Evolutionary conservation across 2,113 vertebrate genomes (phyloP).

Genomic region (Capricornis sumatraensis): DNA sequence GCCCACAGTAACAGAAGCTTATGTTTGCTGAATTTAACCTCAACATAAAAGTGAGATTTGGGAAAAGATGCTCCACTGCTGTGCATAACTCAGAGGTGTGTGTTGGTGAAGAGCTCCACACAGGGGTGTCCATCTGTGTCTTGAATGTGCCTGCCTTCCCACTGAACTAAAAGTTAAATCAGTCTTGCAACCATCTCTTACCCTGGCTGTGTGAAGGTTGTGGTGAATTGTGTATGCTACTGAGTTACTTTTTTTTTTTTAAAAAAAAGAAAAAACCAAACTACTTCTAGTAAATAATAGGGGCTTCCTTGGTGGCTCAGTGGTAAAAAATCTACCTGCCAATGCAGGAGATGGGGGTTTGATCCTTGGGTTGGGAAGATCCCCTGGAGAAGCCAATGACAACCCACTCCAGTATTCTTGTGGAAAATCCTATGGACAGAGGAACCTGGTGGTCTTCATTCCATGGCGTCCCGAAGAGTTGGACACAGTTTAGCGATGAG

Average conservation of each 20-base stretch:
- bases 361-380: not conserved
- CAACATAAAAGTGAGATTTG: not conserved
- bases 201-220: accelerated
- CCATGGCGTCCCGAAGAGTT: not conserved
- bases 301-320: not conserved
- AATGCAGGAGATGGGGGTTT: not conserved
- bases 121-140: not conserved
- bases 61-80: not conserved
- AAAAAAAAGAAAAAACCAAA: accelerated
- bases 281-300: not conserved
- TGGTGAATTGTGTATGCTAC: not conserved
- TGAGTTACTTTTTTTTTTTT: not conserved
- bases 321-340: not conserved
- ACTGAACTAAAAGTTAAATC: not conserved
- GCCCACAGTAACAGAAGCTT: not conserved
- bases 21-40: not conserved
- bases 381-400: not conserved
- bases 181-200: not conserved
- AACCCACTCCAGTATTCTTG: not conserved
- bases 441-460: not conserved
- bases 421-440: not conserved
- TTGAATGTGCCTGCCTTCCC: not conserved
- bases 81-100: not conserved
- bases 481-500: not conserved
- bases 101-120: not conserved